Conservation (phyloP, 2,113 vertebrate species). For the Urocolius indicus region DNA sequence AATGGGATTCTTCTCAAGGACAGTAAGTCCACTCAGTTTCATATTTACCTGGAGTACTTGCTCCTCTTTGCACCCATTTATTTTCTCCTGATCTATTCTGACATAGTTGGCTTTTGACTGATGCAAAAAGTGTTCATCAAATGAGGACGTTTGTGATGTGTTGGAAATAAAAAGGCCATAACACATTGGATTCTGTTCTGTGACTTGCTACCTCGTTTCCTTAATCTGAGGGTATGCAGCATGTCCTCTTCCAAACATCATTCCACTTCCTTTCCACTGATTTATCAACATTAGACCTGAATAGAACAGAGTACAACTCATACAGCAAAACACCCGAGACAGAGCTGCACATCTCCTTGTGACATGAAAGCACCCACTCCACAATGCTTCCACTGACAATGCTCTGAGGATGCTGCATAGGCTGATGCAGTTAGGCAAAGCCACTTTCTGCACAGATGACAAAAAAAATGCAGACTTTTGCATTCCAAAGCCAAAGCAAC, state of each 20-base stretch:
- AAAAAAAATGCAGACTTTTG: neutral
- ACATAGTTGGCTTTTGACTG: neutral
- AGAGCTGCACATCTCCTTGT: neutral
- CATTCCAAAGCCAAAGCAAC: neutral
- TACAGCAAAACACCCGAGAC: neutral
- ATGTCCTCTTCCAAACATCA: rapidly evolving
- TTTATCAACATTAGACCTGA: neutral
- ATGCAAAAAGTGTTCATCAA: neutral
- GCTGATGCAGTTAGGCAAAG: neutral
- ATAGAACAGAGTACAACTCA: neutral
- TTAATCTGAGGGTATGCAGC: neutral
- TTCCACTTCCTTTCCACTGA: neutral
- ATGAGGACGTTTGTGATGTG: neutral
- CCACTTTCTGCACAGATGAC: neutral
- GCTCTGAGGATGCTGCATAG: neutral
- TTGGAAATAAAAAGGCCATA: neutral
- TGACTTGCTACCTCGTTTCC: neutral
- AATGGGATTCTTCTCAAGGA: neutral
- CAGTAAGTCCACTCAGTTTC: neutral
- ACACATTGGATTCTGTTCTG: neutral
- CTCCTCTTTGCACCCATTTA: neutral
- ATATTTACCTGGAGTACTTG: neutral
- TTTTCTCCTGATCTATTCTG: neutral
- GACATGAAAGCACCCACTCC: rapidly evolving
- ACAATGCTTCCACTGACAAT: neutral